Percentiles rank a stretch among this genome's conserved stretches.
Evolutionary conservation across 2,888 invertebrate species (phyloP).

Genomic region (Drosophila lacicola): DNA sequence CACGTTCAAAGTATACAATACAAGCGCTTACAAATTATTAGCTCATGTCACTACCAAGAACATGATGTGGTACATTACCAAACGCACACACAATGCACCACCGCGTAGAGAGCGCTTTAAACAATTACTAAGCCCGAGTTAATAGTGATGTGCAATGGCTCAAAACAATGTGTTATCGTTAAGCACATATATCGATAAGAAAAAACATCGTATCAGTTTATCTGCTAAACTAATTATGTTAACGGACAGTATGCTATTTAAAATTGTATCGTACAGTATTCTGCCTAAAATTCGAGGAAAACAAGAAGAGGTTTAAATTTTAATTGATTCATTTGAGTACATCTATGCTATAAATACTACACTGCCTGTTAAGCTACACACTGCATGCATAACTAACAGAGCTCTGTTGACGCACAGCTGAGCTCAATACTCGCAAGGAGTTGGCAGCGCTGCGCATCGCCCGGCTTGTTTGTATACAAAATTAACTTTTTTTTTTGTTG

Average conservation of each 20-base stretch:
- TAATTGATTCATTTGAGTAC: too few species aligned
- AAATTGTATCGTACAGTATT: too few species aligned
- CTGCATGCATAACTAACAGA: not conserved
- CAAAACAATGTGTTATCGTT: conserved; percentile 10
- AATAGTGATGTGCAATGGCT: conserved; percentile 31
- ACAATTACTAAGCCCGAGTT: conserved; percentile 42
- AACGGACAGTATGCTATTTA: not conserved
- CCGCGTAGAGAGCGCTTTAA: conserved; percentile 29
- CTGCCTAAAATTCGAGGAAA: not conserved
- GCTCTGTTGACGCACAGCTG: conserved; percentile 24
- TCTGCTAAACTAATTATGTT: conserved; percentile 3
- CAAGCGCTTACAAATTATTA: conserved; percentile 7
- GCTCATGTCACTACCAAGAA: conserved; percentile 14
- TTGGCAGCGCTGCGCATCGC: conserved; percentile 17
- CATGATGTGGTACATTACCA: conserved; percentile 8
- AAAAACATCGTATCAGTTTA: conserved; percentile 11
- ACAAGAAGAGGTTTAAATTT: not conserved
- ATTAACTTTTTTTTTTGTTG: not conserved
- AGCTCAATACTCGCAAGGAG: not conserved
- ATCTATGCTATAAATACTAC: too few species aligned
- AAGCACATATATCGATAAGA: conserved; percentile 14
- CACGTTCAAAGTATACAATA: conserved; percentile 17
- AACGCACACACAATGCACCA: conserved; percentile 4
- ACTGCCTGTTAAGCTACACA: too few species aligned
- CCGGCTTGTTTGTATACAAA: not conserved